Evolutionary conservation across 1,140 invertebrate species (phyloP).

Genomic region (Acromyrmex charruanus): DNA sequence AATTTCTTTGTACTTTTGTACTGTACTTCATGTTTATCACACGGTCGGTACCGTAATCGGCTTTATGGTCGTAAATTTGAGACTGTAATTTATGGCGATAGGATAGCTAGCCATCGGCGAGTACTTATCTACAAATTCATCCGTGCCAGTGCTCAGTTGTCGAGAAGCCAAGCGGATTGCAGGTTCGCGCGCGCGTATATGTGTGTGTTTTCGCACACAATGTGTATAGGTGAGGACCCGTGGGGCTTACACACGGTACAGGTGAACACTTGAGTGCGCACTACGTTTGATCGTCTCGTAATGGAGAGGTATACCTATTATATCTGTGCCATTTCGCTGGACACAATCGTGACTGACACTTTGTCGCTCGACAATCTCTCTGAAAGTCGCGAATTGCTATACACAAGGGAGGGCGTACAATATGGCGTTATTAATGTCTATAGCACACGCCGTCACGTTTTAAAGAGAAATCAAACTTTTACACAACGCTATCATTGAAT

Average conservation of each 20-base stretch:
- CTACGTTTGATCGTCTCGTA: slow-evolving; percentile 47
- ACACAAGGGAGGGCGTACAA: background rate
- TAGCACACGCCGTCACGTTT: background rate
- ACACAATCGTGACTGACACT: slow-evolving; percentile 40
- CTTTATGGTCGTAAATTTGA: slow-evolving; percentile 48
- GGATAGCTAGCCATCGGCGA: slow-evolving; percentile 47
- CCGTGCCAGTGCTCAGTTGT: slow-evolving; percentile 35
- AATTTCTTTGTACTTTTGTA: slow-evolving; percentile 13
- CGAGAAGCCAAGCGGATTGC: slow-evolving; percentile 30
- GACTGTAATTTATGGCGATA: slow-evolving; percentile 50
- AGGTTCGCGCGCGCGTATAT: background rate
- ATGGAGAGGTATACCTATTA: slow-evolving; percentile 40
- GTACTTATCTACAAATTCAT: slow-evolving; percentile 61
- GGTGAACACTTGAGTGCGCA: slow-evolving; percentile 51
- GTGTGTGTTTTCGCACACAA: background rate
- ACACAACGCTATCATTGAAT: background rate
- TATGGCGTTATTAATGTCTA: background rate
- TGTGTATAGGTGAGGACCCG: background rate
- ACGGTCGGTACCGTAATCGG: slow-evolving; percentile 18
- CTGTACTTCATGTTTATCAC: slow-evolving; percentile 16
- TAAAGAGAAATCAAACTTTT: slow-evolving; percentile 17
- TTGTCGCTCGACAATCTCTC: slow-evolving; percentile 19
- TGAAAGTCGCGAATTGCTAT: slow-evolving; percentile 1
- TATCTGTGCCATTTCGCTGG: slow-evolving; percentile 28
- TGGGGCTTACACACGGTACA: slow-evolving; percentile 29